Evolutionary conservation across 1,140 invertebrate genomes (phyloP).

Genomic region (Rhynchophorus ferrugineus): DNA sequence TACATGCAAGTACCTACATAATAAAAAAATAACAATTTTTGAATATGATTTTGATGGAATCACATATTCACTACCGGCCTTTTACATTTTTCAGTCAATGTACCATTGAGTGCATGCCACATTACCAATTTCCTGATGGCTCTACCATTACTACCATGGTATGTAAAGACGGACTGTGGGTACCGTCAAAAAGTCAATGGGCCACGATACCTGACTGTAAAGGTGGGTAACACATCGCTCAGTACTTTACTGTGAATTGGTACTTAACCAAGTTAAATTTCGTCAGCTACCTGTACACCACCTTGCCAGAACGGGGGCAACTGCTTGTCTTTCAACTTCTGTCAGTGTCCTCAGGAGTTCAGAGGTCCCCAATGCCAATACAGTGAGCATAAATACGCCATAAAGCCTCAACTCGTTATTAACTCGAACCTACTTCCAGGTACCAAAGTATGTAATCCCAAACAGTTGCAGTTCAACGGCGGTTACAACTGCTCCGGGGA

Average conservation of each 20-base stretch:
- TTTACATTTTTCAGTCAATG: conserved; percentile 46
- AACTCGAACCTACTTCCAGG: too few relatives aligned
- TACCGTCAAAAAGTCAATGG: conserved; percentile 51
- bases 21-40: too few relatives aligned
- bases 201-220: conserved; percentile 55
- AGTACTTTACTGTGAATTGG: conserved; percentile 3
- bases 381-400: conserved; percentile 47
- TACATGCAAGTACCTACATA: too few relatives aligned
- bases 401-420: not conserved
- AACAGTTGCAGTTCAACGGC: conserved; percentile 65
- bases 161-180: conserved; percentile 59
- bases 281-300: conserved; percentile 60
- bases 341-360: conserved; percentile 65
- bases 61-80: too few relatives aligned
- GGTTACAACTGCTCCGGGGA: conserved; percentile 61
- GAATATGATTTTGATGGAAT: too few relatives aligned
- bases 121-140: conserved; percentile 61
- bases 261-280: not conserved
- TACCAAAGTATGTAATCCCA: conserved; percentile 48
- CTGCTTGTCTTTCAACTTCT: conserved; percentile 65
- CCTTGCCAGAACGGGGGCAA: conserved; percentile 68
- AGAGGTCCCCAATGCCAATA: conserved; percentile 70
- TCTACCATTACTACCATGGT: conserved; percentile 50
- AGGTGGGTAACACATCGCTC: conserved; percentile 41
- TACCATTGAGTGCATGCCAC: conserved; percentile 52